phyloP scores from a whole-genome alignment of 2,113 vertebrate species.

The Pedionomus torquatus region DNA sequence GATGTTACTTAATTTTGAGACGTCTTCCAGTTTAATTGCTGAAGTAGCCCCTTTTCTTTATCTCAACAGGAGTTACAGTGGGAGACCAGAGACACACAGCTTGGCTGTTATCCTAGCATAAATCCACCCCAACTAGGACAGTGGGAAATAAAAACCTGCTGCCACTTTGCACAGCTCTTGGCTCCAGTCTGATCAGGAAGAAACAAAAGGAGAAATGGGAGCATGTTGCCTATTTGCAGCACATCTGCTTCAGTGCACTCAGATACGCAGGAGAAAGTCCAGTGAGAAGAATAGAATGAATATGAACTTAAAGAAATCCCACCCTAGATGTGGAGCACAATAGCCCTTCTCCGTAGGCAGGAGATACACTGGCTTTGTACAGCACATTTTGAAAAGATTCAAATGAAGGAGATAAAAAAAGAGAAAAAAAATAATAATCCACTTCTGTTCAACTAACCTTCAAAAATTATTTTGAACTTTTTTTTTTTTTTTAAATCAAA shows the following conservation, averaged over 20 bases:
- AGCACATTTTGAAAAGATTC: not conserved
- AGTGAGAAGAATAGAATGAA: not conserved
- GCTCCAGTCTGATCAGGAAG: not conserved
- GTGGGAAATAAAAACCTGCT: not conserved
- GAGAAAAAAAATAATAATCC: not conserved
- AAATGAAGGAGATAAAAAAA: not conserved
- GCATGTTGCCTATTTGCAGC: not conserved
- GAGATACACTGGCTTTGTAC: not conserved
- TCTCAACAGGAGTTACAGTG: not conserved
- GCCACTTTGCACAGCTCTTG: not conserved
- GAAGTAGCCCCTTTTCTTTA: slow-evolving; percentile 15
- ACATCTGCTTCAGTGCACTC: not conserved
- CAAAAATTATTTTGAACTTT: not conserved
- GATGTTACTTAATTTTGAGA: slow-evolving; percentile 22
- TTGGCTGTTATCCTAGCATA: not conserved
- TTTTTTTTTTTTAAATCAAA: not conserved
- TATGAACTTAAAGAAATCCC: not conserved
- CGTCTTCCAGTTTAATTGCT: not conserved
- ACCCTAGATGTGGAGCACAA: not conserved
- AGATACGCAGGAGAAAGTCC: not conserved
- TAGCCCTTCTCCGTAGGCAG: not conserved
- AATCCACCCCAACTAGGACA: not conserved
- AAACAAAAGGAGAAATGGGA: not conserved
- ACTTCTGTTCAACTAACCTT: not conserved
- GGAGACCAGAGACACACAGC: not conserved